These are phyloP conservation scores for Oncorhynchus clarkii DNA, from an alignment of 2,113 vertebrate genomes.

Conservation along the genomic window DNA sequence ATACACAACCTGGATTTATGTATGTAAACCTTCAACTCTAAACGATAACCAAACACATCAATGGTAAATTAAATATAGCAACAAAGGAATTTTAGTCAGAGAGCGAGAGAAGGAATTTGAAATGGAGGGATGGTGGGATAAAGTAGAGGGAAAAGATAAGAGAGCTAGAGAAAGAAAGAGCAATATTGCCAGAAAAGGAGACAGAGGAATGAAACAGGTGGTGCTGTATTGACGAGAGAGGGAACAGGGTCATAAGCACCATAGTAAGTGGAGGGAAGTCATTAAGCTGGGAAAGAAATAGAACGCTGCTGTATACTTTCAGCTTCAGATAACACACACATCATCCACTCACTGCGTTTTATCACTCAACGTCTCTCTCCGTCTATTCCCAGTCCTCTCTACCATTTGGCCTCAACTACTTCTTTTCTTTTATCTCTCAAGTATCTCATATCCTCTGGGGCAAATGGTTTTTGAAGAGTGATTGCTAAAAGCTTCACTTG, in stretches of 20 bases:
- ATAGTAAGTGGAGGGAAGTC: constrained; percentile 59
- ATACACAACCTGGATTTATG: constrained; percentile 64
- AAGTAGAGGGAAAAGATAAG: constrained; percentile 42
- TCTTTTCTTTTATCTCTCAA: constrained; percentile 34
- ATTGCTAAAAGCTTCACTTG: constrained; percentile 16
- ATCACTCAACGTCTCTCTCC: neutral
- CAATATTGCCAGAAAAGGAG: constrained; percentile 27
- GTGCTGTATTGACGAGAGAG: constrained; percentile 44
- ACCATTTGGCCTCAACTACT: constrained; percentile 32
- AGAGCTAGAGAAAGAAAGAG: constrained; percentile 36
- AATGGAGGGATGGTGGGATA: constrained; percentile 54
- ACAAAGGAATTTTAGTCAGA: constrained; percentile 46
- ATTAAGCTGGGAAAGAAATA: constrained; percentile 64
- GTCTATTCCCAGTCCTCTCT: constrained; percentile 26
- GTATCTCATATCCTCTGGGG: constrained; percentile 21
- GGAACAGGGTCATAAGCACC: constrained; percentile 43
- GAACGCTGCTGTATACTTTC: constrained; percentile 59
- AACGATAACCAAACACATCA: constrained; percentile 64
- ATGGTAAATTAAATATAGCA: constrained; percentile 59
- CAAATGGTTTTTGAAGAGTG: constrained; percentile 29
- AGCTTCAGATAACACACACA: constrained; percentile 56
- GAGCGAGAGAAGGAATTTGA: constrained; percentile 52
- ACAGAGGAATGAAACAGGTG: constrained; percentile 32
- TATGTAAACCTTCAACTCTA: constrained; percentile 53
- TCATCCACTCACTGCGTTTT: constrained; percentile 2